Evolutionary conservation across 2,888 invertebrate species (phyloP).

Genomic region (Latrodectus hesperus): DNA sequence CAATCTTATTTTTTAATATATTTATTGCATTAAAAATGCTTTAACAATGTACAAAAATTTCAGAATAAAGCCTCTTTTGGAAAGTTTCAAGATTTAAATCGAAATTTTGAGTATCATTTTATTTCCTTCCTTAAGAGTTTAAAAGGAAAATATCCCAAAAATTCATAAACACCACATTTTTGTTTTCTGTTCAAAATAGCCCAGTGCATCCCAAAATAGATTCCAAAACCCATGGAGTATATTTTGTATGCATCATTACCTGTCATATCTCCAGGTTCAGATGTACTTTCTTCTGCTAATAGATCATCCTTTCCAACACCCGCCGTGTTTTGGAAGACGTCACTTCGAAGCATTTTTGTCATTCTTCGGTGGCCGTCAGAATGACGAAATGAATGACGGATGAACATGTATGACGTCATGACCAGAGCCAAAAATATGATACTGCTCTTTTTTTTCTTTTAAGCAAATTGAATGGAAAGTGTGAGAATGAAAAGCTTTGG

Average conservation of each 20-base stretch:
- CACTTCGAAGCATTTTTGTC: conserved; percentile 28
- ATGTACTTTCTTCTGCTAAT: conserved; percentile 18
- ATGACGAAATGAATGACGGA: background rate
- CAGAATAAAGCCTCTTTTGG: no score
- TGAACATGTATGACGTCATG: no score
- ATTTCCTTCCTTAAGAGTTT: no score
- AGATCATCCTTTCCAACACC: conserved; percentile 35
- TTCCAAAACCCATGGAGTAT: background rate
- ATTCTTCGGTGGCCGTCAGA: conserved; percentile 14
- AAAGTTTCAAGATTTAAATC: no score
- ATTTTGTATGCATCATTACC: background rate
- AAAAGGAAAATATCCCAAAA: background rate
- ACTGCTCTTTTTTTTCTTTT: no score
- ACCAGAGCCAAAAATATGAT: no score
- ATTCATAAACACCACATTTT: conserved; percentile 10
- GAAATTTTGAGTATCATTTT: no score
- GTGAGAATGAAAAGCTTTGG: no score
- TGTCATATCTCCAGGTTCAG: conserved; percentile 8
- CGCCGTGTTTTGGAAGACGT: conserved; percentile 5
- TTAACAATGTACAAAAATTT: no score
- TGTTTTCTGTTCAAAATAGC: background rate
- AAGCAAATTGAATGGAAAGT: no score
- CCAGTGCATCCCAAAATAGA: conserved; percentile 9
- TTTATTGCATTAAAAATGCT: no score
- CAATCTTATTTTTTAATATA: no score